phyloP scores from a whole-genome alignment of 1,140 invertebrate genomes.

The Heliconius himera region DNA sequence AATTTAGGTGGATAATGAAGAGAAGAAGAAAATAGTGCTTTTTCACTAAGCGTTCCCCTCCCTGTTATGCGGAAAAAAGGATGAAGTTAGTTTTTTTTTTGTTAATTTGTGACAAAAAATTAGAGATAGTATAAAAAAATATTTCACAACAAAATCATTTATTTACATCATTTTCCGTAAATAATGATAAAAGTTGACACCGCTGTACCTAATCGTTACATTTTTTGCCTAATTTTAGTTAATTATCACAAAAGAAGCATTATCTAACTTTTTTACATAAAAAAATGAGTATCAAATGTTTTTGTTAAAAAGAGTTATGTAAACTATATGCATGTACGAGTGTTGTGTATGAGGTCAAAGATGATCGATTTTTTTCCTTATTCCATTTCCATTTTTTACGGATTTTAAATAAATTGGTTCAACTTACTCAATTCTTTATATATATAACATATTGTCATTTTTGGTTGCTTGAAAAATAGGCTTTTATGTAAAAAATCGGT shows the following conservation, averaged over 20 bases:
- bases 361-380: no score
- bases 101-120: neutral
- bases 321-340: neutral
- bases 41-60: no score
- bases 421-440: no score
- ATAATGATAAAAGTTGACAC: conserved; percentile 1
- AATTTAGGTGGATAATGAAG: no score
- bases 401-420: no score
- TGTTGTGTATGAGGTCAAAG: no score
- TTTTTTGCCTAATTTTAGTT: neutral
- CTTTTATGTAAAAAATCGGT: no score
- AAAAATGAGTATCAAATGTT: neutral
- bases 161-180: neutral
- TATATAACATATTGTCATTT: no score
- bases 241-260: neutral
- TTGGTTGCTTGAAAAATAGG: no score
- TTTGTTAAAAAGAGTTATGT: neutral
- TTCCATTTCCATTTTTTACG: no score
- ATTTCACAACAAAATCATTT: neutral
- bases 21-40: no score
- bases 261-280: conserved; percentile 1
- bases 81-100: neutral
- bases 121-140: neutral
- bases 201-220: neutral
- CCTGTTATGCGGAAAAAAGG: neutral